These are phyloP conservation scores for Choristoneura rosaceana DNA, from an alignment of 2,888 invertebrate genomes.

Conservation along the genomic window DNA sequence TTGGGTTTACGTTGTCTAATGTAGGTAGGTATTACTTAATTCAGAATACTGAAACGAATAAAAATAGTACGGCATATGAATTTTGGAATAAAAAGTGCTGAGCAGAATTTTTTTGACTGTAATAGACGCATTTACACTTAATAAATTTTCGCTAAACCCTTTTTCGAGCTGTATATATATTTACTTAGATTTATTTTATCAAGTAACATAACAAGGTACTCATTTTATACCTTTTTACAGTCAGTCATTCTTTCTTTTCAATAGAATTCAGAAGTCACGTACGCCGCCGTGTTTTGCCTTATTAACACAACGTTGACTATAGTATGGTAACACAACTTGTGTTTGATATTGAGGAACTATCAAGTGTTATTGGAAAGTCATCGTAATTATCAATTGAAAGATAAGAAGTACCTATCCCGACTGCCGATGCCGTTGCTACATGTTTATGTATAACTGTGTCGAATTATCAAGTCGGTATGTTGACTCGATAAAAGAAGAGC, in stretches of 20 bases:
- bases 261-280: conserved; percentile 22
- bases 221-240: not conserved
- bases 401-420: conserved; percentile 19
- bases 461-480: conserved; percentile 45
- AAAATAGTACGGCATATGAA: not conserved
- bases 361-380: conserved; percentile 38
- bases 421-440: conserved; percentile 47
- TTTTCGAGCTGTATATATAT: not conserved
- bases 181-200: too few species aligned
- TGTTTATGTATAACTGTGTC: conserved; percentile 46
- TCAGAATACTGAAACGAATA: not conserved
- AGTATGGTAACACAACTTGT: conserved; percentile 16
- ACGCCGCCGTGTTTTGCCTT: conserved; percentile 15
- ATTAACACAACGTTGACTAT: conserved; percentile 9
- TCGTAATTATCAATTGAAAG: conserved; percentile 35
- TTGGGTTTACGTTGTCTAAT: not conserved
- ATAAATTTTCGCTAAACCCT: not conserved
- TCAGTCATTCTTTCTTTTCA: not conserved
- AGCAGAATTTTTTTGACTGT: too few species aligned
- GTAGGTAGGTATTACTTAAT: not conserved
- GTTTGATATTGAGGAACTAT: conserved; percentile 31
- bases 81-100: not conserved
- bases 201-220: not conserved
- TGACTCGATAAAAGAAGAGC: conserved; percentile 43
- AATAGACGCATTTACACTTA: too few species aligned